A percentile compares a stretch with the other conserved stretches of the same genome.
Evolutionary conservation across 2,888 invertebrate genomes (phyloP).

Genomic region (Eulithis prunata): DNA sequence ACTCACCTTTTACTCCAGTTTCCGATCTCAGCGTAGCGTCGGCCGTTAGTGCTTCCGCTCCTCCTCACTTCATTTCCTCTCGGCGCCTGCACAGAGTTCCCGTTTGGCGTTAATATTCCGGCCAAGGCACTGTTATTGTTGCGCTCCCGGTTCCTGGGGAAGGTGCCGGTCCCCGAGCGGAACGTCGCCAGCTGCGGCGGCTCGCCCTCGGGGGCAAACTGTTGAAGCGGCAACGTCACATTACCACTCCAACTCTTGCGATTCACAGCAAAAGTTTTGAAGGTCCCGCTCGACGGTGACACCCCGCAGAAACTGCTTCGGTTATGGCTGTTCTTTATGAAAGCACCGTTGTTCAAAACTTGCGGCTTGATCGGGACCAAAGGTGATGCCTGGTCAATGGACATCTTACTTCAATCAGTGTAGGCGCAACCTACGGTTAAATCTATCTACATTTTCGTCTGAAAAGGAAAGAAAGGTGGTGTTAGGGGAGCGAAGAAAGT

Average conservation of each 20-base stretch:
- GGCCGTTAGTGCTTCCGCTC: slow-evolving; percentile 80
- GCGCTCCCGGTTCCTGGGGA: slow-evolving; percentile 79
- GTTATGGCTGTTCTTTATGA: slow-evolving; percentile 82
- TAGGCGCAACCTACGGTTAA: slow-evolving; percentile 63
- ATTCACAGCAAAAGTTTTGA: slow-evolving; percentile 80
- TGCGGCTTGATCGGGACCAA: slow-evolving; percentile 82
- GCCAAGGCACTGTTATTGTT: slow-evolving; percentile 76
- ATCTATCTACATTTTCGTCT: slow-evolving; percentile 81
- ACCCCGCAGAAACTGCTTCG: slow-evolving; percentile 83
- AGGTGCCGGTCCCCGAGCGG: slow-evolving; percentile 79
- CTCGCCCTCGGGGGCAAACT: slow-evolving; percentile 72
- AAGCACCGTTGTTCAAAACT: slow-evolving; percentile 79
- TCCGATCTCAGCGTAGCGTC: slow-evolving; percentile 85
- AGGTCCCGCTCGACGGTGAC: slow-evolving; percentile 76
- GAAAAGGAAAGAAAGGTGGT: slow-evolving; percentile 71
- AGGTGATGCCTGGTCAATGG: slow-evolving; percentile 82
- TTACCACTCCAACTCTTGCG: slow-evolving; percentile 84
- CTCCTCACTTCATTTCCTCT: slow-evolving; percentile 83
- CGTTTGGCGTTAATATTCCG: slow-evolving; percentile 83
- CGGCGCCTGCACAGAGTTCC: slow-evolving; percentile 76
- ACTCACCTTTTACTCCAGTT: slow-evolving; percentile 84
- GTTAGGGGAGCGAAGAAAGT: slow-evolving; percentile 51
- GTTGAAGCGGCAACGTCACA: slow-evolving; percentile 79
- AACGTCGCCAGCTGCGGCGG: slow-evolving; percentile 78
- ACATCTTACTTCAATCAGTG: slow-evolving; percentile 76